Conservation (phyloP, 53 echinoderm and acorn worm species). For the Glandiceps talaboti region DNA sequence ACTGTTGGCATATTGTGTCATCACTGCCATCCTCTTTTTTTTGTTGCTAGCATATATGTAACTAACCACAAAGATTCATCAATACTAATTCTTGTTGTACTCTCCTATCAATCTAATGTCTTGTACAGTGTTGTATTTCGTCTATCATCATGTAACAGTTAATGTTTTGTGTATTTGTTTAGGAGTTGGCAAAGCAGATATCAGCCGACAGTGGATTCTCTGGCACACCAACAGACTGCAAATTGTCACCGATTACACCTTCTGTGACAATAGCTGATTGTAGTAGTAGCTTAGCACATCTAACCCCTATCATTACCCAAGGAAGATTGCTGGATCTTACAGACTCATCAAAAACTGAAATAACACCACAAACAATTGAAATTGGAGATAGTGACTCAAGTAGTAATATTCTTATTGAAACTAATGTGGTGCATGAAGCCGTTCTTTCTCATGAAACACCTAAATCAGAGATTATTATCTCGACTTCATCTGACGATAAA, state of each 20-base stretch:
- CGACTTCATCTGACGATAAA: neutral
- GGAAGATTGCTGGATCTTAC: neutral
- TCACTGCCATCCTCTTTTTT: no score
- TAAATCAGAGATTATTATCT: neutral
- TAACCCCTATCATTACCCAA: neutral
- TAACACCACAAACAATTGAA: neutral
- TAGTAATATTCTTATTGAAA: neutral
- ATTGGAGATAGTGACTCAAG: neutral
- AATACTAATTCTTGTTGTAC: slow-evolving; percentile 3
- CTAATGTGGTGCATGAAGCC: neutral
- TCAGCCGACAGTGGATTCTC: slow-evolving; percentile 92
- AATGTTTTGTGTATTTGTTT: slow-evolving; percentile 5
- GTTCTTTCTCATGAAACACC: neutral
- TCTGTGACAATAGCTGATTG: no score
- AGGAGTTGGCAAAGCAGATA: slow-evolving; percentile 79
- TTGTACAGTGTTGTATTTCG: neutral
- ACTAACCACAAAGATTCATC: no score
- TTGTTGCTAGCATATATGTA: no score
- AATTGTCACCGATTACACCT: slow-evolving; percentile 21
- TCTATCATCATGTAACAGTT: neutral
- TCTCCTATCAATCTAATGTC: neutral
- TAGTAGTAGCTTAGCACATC: neutral
- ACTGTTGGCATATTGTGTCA: no score
- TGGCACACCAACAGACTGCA: slow-evolving; percentile 81
- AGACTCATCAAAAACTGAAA: neutral